These are phyloP conservation scores for Chionodraco myersi DNA, from an alignment of 2,113 vertebrate species.

Conservation along the genomic window DNA sequence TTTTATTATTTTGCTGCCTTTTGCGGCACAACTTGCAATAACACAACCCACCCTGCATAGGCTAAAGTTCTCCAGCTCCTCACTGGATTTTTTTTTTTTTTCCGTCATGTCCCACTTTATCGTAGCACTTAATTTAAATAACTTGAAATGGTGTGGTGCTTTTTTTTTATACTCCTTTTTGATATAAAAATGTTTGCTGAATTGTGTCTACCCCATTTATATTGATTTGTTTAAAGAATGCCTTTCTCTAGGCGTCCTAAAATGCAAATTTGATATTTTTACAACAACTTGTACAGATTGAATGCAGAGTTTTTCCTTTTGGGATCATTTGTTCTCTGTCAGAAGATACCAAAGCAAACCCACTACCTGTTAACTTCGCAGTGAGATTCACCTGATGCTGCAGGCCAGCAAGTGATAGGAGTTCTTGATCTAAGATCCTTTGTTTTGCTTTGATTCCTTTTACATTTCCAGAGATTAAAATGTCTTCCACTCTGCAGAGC, in stretches of 20 bases:
- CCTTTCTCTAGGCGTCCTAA: background rate
- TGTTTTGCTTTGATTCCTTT: conserved; percentile 44
- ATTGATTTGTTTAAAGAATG: background rate
- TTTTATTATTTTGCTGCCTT: background rate
- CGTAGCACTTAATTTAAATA: conserved; percentile 70
- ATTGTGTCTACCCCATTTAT: background rate
- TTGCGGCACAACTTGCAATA: conserved; percentile 19
- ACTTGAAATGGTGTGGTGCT: conserved; percentile 54
- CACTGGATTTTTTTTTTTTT: background rate
- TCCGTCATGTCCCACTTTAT: conserved; percentile 26
- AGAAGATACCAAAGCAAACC: conserved; percentile 67
- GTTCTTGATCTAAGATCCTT: conserved; percentile 15
- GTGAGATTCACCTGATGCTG: conserved; percentile 71
- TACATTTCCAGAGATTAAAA: background rate
- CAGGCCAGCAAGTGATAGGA: conserved; percentile 70
- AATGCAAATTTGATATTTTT: conserved; percentile 26
- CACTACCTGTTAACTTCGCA: conserved; percentile 66
- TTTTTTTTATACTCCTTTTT: conserved; percentile 20
- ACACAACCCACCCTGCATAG: conserved; percentile 28
- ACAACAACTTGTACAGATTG: background rate
- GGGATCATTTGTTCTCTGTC: background rate
- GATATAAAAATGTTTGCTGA: background rate
- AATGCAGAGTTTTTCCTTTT: background rate
- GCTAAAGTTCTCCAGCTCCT: conserved; percentile 15
- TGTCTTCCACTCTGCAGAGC: conserved; percentile 29